These are phyloP conservation scores for Arremon brunneinucha DNA, from an alignment of 2,797 vertebrate species.

Conservation along the genomic window DNA sequence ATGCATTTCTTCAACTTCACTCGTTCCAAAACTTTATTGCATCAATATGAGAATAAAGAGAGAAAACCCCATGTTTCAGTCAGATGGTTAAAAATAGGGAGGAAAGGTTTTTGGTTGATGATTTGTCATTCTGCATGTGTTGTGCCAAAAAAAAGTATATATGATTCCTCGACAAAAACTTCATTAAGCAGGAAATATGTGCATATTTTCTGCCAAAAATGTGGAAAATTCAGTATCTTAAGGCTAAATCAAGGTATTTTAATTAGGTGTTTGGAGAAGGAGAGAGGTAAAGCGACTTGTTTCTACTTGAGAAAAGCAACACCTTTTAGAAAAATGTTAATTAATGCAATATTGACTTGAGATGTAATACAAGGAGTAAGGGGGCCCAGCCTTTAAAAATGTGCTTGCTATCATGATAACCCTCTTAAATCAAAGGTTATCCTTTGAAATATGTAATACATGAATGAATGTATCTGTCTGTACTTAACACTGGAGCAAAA, in stretches of 20 bases:
- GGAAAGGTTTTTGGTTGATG: not conserved
- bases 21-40: not conserved
- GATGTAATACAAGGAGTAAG: not conserved
- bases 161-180: not conserved
- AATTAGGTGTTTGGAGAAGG: not conserved
- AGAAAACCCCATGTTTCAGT: not conserved
- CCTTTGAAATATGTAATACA: not conserved
- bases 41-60: not conserved
- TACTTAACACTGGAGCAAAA: not conserved
- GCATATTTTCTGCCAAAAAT: constrained; percentile 7
- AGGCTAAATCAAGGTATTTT: constrained; percentile 13
- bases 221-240: not conserved
- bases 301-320: constrained; percentile 19
- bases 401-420: not conserved
- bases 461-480: not conserved
- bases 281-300: not conserved
- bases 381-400: not conserved
- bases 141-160: not conserved
- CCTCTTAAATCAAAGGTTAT: not conserved
- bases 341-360: not conserved
- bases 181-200: not conserved
- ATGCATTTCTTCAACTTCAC: not conserved
- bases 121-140: not conserved
- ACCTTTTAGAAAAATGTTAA: constrained; percentile 33
- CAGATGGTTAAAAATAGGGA: not conserved